Base-by-base conservation (phyloP, 2,888 invertebrate species). In the Coenonympha glycerion region DNA sequence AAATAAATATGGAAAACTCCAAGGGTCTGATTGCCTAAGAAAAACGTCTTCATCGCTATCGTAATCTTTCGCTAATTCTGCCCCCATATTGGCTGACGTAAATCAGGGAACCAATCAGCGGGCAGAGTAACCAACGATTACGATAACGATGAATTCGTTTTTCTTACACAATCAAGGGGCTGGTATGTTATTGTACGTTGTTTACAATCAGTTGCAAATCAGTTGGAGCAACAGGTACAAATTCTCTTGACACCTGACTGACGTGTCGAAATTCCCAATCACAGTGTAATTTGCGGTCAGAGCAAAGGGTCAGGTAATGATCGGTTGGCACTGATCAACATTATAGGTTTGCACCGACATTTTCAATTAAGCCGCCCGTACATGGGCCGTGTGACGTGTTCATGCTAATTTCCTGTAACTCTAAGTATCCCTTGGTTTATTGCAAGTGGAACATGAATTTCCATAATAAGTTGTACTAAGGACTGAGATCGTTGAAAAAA, bases 281-380 rank as follows among this genome's bases (percentile, higher is more conserved):
- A 6, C 47, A 50, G 24, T 22, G 47, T 42, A 52, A 52, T 52
- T 42, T 45, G 28, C 52, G 42, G 45, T 49, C 31, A 21, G 31
- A 40, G 31, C 13, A 24, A 45, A 33, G 37, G 26, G 42, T 37
- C 42, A 28, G 36, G 33, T 52, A 55, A 52, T 55, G 46, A 55
- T 47, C 34, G 50, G 46, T 46, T 51, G 49, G 19, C 33, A 26
- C 19, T n/a, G 44, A 49, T 28, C 15, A 42, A 39, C 42, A 52
- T 55, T 55, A 52, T 37, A 48, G 28, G 37, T 30, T 42, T 44
- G 42, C 39, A 33, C 26, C 16, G 52, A 11, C 13, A 34, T 42
- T 55, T 52, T 55, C 55, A 55, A 55, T 55, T 49, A 55, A 26
- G 6, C 24, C 19, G 5, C 16, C 47, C 55, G 36, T 52, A 44